These are phyloP conservation scores for Pogonocherus hispidulus DNA, from an alignment of 2,888 invertebrate genomes.

Conservation along the genomic window DNA sequence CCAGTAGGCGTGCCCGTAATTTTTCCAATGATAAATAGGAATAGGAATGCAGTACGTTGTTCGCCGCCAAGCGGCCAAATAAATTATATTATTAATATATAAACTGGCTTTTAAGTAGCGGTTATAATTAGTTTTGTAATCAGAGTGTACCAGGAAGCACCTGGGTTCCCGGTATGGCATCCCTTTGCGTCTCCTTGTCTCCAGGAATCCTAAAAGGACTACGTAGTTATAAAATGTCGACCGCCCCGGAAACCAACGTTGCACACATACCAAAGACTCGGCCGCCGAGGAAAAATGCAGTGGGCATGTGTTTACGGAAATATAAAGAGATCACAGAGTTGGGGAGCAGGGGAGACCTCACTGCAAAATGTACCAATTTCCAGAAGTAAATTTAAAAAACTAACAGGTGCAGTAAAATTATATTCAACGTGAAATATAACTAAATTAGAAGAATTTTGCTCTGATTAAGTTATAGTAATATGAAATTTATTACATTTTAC, in stretches of 20 bases:
- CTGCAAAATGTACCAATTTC: not conserved
- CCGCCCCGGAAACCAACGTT: constrained; percentile 33
- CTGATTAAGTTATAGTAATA: too few species aligned
- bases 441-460: too few species aligned
- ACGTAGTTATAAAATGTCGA: constrained; percentile 40
- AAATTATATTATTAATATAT: constrained; percentile 63
- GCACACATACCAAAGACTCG: constrained; percentile 40
- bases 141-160: constrained; percentile 62
- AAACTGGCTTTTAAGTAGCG: constrained; percentile 63
- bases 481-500: too few species aligned
- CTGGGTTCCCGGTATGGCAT: constrained; percentile 56
- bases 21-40: constrained; percentile 46
- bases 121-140: constrained; percentile 67
- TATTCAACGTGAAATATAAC: too few species aligned
- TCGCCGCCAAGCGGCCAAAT: constrained; percentile 49
- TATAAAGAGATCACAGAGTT: not conserved
- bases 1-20: constrained; percentile 30
- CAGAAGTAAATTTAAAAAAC: too few species aligned
- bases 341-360: not conserved
- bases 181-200: constrained; percentile 43
- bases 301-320: not conserved
- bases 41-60: constrained; percentile 34
- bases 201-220: constrained; percentile 50
- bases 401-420: too few species aligned
- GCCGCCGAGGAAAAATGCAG: not conserved